Evolutionary conservation across 92 coral and sea anemone species (phyloP), one percentile per base, ranked within the genome.

Genomic region (Paragorgia papillata): DNA sequence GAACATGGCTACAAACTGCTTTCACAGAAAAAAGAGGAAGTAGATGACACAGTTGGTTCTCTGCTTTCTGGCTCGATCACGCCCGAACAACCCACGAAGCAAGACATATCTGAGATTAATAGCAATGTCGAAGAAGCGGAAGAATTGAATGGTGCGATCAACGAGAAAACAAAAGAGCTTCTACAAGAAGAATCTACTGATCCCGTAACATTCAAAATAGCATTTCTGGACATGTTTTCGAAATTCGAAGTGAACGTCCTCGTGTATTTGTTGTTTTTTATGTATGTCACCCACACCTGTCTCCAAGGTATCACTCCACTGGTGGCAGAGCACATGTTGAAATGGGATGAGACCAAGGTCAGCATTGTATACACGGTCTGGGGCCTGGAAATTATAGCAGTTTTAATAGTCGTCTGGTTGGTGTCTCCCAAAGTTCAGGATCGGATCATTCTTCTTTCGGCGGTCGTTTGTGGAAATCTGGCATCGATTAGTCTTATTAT

Each of bases 241-340:
- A 71, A 35, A 39, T 71, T 71, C 31, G 78, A 71, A 71, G 78
- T 71, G 19, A 34, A 15, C 14, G 78, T 71, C 9, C 63, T 71
- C 17, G 78, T 71, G 15, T 71, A 71, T 54, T 71, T 71, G 51
- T 50, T 71, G n/a, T 71, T 71, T 58, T 71, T 71, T 15, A 71
- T 71, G 78, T 71, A 71, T n/a, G 64, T 71, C 51, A 71, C 78
- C 30, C 78, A 71, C 32, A 71, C 78, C 2, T 71, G 78, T 50
- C 14, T 71, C 18, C 78, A 71, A 35, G 78, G 78, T 4, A 71
- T 71, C 10, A 71, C 78, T 41, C 78, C 78, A 9, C 41, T 71
- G 13, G 51, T 71, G 18, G 78, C 78, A 2, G 78, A 71, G 25
- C 62, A 28, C 1, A 71, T 71, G 78, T 55, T 71, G n/a, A 25